Conservation (phyloP, 64 coral and sea anemone genomes). For the Actinia tenebrosa region DNA sequence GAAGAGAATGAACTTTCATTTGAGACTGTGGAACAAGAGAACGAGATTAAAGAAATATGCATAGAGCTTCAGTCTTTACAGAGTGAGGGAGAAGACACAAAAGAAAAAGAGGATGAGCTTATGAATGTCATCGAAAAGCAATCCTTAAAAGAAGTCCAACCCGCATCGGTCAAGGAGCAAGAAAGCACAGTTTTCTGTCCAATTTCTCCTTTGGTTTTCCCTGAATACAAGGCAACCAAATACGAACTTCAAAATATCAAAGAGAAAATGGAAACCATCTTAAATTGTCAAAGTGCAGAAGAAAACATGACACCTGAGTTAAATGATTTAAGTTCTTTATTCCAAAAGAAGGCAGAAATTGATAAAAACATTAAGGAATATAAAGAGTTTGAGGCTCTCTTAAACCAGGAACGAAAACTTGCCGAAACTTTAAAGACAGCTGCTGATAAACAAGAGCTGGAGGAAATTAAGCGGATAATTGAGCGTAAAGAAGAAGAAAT, state of each 20-base stretch:
- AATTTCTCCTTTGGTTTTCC: background rate
- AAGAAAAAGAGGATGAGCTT: background rate
- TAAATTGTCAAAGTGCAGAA: background rate
- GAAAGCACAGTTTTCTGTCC: background rate
- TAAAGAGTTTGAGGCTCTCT: conserved; percentile 18
- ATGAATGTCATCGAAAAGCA: background rate
- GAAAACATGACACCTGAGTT: background rate
- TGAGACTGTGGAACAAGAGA: background rate
- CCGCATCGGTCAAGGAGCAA: background rate
- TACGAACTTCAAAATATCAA: background rate
- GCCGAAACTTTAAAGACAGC: background rate
- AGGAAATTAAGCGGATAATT: conserved; percentile 21
- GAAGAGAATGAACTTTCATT: background rate
- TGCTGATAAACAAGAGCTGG: background rate
- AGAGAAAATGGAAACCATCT: background rate
- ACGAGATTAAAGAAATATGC: conserved; percentile 6
- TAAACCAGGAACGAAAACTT: conserved; percentile 23
- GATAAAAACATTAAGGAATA: conserved; percentile 15
- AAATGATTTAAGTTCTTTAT: conserved; percentile 17
- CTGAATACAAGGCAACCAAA: background rate
- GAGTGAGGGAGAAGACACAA: background rate
- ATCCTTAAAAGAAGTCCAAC: background rate
- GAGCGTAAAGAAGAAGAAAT: conserved; percentile 14
- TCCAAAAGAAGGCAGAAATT: conserved; percentile 28
- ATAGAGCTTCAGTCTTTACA: background rate